Evolutionary conservation across 2,888 invertebrate genomes (phyloP).

Genomic region (Drosophila meridionalis): DNA sequence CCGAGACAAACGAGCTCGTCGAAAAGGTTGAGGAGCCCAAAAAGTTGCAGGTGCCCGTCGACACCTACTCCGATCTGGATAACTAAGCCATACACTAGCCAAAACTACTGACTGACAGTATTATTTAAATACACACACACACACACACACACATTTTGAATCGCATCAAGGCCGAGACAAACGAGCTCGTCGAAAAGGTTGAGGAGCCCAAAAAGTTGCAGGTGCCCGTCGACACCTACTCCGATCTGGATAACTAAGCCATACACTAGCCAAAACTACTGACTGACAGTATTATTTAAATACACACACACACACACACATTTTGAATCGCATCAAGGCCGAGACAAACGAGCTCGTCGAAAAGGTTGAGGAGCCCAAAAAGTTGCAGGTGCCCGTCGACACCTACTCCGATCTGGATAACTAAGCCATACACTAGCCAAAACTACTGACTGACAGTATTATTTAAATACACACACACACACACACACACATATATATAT

Average conservation of each 20-base stretch:
- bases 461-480: background rate
- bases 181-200: constrained; percentile 3
- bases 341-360: constrained; percentile 8
- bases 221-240: constrained; percentile 7
- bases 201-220: background rate
- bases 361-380: background rate
- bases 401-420: constrained; percentile 26
- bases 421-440: background rate
- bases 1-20: background rate
- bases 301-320: no score
- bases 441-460: background rate
- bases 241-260: constrained; percentile 16
- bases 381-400: background rate
- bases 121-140: no score
- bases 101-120: background rate
- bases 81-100: background rate
- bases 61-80: constrained; percentile 23
- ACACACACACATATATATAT: no score
- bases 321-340: background rate
- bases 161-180: background rate
- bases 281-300: background rate
- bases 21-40: background rate
- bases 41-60: background rate
- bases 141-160: background rate
- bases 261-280: background rate